phyloP scores from a whole-genome alignment of 2,888 invertebrate genomes.

The Lasioglossum zephyrum region DNA sequence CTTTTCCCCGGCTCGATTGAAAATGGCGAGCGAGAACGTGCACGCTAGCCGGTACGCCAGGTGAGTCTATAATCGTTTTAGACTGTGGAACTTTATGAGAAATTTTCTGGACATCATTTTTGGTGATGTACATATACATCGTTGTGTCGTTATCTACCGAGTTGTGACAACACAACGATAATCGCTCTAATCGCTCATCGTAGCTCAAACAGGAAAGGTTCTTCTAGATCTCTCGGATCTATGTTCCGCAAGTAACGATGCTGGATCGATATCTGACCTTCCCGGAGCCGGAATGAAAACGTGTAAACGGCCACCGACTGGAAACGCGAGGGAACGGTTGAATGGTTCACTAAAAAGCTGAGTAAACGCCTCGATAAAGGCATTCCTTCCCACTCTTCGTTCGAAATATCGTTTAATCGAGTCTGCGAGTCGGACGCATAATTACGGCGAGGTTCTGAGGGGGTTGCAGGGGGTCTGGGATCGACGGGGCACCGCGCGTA shows the following conservation, averaged over 20 bases:
- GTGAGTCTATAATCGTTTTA: too few relatives aligned
- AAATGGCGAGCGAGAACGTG: background rate
- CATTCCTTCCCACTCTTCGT: background rate
- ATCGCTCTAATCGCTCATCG: too few relatives aligned
- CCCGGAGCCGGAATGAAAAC: background rate
- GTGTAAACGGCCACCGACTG: background rate
- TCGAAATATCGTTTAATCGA: conserved; percentile 38
- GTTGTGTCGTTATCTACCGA: too few relatives aligned
- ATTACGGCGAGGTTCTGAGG: conserved; percentile 37
- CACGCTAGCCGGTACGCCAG: background rate
- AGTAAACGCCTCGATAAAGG: conserved; percentile 22
- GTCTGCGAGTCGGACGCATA: conserved; percentile 47
- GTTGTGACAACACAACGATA: background rate
- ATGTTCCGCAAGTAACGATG: background rate
- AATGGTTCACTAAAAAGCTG: background rate
- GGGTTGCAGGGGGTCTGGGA: background rate
- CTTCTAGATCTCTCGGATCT: background rate
- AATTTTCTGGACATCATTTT: too few relatives aligned
- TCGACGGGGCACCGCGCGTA: conserved; percentile 37
- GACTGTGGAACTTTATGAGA: too few relatives aligned
- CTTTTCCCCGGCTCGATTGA: background rate
- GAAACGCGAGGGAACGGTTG: background rate
- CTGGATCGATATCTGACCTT: background rate
- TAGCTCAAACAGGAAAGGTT: too few relatives aligned
- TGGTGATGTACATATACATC: too few relatives aligned